Evolutionary conservation across 1,140 invertebrate species (phyloP), one percentile per base, ranked within the genome.

Genomic region (Drosophila paulistorum): DNA sequence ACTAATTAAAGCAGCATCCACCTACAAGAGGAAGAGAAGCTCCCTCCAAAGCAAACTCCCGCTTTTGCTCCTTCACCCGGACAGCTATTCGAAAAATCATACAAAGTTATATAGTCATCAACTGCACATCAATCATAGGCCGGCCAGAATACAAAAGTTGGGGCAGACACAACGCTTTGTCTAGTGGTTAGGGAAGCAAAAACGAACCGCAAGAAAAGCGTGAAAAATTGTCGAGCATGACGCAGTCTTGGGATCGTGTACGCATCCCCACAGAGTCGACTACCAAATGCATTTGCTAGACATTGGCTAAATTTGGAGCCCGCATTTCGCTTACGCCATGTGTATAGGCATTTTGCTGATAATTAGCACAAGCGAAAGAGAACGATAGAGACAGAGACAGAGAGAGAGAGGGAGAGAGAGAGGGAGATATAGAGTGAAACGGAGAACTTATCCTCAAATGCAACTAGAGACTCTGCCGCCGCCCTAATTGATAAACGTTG

Each of bases 61-160:
- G 33, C 51, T 69, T 30, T 26, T 26, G 41, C 58, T n/a, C 41
- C 23, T 42, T 42, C 39, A 6, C 35, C 66, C 39, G 37, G 39
- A 20, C 58, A 54, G 66, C 58, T 65, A 77, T 68, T 78, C 74
- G 67, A 65, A 68, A 84, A 89, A 84, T 89, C 84, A 89, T 89
- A 89, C 84, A 87, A 87, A 84, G 84, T 87, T 87, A 87, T 87
- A 81, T 84, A 89, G 84, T 89, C 84, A 89, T 89, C 84, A 89
- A 89, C 77, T 79, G 81, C 65, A 89, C 84, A 90, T 89, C 84
- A 89, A 89, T 89, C 85, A 89, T 89, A 89, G 85, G 77, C 81
- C 74, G 71, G 81, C 57, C 57, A 10, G 14, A 35, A 37, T 70
- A 70, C 65, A 80, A 30, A 30, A 89, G 62, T 64, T 81, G 76